These are phyloP conservation scores for Proteles cristata DNA, from an alignment of 2,113 vertebrate species.

Conservation along the genomic window DNA sequence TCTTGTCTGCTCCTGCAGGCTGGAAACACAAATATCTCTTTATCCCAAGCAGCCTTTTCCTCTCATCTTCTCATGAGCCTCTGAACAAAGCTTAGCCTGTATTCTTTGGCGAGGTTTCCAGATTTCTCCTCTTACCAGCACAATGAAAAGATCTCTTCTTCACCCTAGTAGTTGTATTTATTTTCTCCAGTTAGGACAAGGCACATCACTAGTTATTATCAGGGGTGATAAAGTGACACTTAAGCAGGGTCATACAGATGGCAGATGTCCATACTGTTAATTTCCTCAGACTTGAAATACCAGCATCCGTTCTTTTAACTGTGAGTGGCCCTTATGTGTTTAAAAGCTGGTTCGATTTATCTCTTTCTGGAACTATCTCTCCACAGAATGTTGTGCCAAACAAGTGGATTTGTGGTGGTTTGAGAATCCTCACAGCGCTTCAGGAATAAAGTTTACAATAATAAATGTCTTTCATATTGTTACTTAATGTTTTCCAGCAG, in stretches of 20 bases:
- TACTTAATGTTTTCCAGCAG: slow-evolving; percentile 35
- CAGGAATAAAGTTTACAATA: neutral
- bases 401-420: neutral
- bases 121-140: slow-evolving; percentile 56
- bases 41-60: slow-evolving; percentile 62
- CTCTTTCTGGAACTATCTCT: neutral
- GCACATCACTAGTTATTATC: slow-evolving; percentile 52
- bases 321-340: neutral
- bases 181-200: slow-evolving; percentile 72
- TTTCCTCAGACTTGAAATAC: slow-evolving; percentile 55
- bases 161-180: slow-evolving; percentile 63
- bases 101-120: slow-evolving; percentile 74
- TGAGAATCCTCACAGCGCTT: neutral
- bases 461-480: neutral
- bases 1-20: neutral
- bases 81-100: slow-evolving; percentile 80
- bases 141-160: slow-evolving; percentile 76
- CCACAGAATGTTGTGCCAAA: neutral
- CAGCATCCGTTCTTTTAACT: slow-evolving; percentile 51
- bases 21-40: slow-evolving; percentile 73
- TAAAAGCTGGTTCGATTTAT: neutral
- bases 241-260: slow-evolving; percentile 22
- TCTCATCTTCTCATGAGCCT: slow-evolving; percentile 2
- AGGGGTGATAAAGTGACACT: slow-evolving; percentile 64
- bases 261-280: slow-evolving; percentile 41